Evolutionary conservation across 1,140 invertebrate genomes (phyloP).

Genomic region (Sitobion miscanthi): DNA sequence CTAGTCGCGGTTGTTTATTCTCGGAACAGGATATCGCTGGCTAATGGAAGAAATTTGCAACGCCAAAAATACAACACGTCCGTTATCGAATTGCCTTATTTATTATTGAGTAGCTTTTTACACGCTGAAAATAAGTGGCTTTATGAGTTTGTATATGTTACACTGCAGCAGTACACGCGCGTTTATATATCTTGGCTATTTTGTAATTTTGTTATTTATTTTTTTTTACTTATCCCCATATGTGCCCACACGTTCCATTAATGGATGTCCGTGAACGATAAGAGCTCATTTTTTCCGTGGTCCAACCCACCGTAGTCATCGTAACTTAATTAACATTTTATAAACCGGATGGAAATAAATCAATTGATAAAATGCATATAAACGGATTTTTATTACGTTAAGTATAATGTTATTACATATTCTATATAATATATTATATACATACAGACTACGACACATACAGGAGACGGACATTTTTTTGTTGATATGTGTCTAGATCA

Average conservation of each 20-base stretch:
- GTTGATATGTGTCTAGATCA: not conserved
- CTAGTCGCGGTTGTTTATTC: not conserved
- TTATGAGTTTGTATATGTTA: constrained; percentile 12
- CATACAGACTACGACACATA: not conserved
- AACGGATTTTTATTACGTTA: constrained; percentile 22
- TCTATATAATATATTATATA: not conserved
- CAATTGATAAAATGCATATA: constrained; percentile 18
- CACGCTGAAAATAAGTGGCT: constrained; percentile 29
- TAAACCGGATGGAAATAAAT: constrained; percentile 47
- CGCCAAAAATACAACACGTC: constrained; percentile 34
- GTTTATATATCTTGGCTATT: not conserved
- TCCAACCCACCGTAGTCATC: not conserved
- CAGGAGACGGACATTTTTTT: not conserved
- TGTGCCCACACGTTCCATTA: constrained; percentile 41
- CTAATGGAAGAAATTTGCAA: constrained; percentile 42
- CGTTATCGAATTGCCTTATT: constrained; percentile 14
- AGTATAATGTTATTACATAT: not conserved
- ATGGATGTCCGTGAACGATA: constrained; percentile 24
- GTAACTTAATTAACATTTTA: constrained; percentile 44
- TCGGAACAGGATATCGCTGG: not conserved
- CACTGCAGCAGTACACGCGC: not conserved
- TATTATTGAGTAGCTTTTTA: constrained; percentile 25
- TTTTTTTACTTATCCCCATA: not conserved
- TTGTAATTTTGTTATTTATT: not conserved
- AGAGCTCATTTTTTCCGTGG: constrained; percentile 1